phyloP scores from a whole-genome alignment of 2,113 vertebrate genomes.

The Seriola dumerili region DNA sequence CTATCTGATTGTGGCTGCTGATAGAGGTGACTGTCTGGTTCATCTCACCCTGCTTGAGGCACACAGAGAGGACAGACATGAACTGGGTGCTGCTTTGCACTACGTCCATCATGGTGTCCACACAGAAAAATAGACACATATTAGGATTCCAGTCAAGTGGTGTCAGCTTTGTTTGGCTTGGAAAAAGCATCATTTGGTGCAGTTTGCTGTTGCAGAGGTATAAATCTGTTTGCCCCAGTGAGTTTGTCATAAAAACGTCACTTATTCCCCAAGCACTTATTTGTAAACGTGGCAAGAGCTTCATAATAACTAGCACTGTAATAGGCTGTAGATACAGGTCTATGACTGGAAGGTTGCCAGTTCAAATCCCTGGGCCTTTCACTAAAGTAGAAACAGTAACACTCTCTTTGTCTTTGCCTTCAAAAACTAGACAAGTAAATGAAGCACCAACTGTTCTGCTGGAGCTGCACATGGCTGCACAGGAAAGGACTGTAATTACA shows the following conservation, averaged over 20 bases:
- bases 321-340: neutral
- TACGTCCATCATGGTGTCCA: conserved; percentile 2
- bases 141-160: conserved; percentile 20
- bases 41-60: conserved; percentile 8
- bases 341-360: conserved; percentile 47
- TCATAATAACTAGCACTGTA: conserved; percentile 32
- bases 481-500: conserved; percentile 49
- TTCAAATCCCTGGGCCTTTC: conserved; percentile 28
- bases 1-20: conserved; percentile 44
- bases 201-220: conserved; percentile 14
- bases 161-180: conserved; percentile 20
- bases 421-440: neutral
- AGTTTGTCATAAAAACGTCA: conserved; percentile 50
- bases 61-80: neutral
- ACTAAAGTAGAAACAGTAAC: conserved; percentile 6
- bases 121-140: conserved; percentile 21
- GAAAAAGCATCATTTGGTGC: conserved; percentile 28
- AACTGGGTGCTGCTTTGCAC: neutral
- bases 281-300: conserved; percentile 40
- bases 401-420: conserved; percentile 17
- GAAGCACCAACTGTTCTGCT: conserved; percentile 26
- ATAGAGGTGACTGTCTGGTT: conserved; percentile 44
- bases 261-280: conserved; percentile 26
- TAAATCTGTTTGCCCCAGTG: conserved; percentile 30
- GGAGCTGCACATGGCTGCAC: conserved; percentile 38